Evolutionary conservation across 2,797 vertebrate species (phyloP), one percentile per base, ranked within the genome.

Genomic region (Gallinago nigripennis): DNA sequence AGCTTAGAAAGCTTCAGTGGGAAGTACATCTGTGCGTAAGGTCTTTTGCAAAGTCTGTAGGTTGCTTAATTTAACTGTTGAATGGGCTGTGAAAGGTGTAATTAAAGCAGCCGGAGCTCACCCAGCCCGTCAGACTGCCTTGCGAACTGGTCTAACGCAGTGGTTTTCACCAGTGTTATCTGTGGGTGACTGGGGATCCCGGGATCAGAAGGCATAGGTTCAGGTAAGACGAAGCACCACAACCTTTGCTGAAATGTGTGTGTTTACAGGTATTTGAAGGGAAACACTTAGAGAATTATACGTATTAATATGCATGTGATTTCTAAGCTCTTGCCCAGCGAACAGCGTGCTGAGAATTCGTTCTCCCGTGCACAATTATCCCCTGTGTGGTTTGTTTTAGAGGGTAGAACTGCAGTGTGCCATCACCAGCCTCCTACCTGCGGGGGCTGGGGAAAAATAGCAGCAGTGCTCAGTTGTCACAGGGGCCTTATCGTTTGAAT

Each of bases 351-450:
- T 60, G 14, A 20, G 57, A 33, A 3, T 16, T n/a, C 56, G 35
- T 35, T 81, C 6, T 51, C 9, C n/a, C 0, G 0, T 37, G 43
- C 14, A 4, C 6, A 0, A 0, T 69, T n/a, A 7, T 30, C 58
- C 20, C 17, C 13, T 31, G 45, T 1, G 8, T 54, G 12, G 18
- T 37, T 66, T 69, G 45, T 76, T 86, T 31, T 57, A 24, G 71
- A 64, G 53, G 2, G 0, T 12, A 63, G 33, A 41, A 37, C 31
- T n/a, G 78, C 70, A 28, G 45, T 21, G 28, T 86, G 63, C 5
- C 31, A 15, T 33, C 23, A 8, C 2, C 5, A 71, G 31, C 54
- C 48, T 63, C 65, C 61, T 58, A 25, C 43, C 41, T 41, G 2
- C 1, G 2, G 73, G 37, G 57, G 63, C 6, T 35, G 73, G 83